Base-by-base conservation (phyloP, 1,140 invertebrate genomes). In the Thereuonema tuberculata region DNA sequence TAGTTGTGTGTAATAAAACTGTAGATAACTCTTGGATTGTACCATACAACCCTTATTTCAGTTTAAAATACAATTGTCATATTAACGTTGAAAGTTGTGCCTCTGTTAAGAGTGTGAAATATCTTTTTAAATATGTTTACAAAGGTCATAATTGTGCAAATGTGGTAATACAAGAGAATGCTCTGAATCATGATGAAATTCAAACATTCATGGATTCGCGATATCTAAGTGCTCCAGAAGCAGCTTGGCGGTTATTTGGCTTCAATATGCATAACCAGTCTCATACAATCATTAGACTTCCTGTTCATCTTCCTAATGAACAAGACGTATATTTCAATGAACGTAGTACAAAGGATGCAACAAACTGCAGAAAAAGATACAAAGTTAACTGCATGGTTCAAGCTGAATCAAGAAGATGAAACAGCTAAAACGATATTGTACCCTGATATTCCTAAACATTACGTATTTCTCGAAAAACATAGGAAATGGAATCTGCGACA, bases 71-170 rank as follows among this genome's bases (percentile, higher is more conserved):
- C 53, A 28, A 26, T 28, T 26, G 25, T n/a, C 48, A 9, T 50
- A 50, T 50, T 21, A 50, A 50, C 21, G 48, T 50, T 12, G 53
- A 55, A 55, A 28, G 24, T 29, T 55, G 53, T 55, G 26, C 24
- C 12, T 12, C 25, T 14, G 21, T 55, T 15, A 26, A 17, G 27
- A 28, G 25, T 29, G 53, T 55, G 14, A 55, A 55, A 29, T 55
- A 55, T 21, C 21, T 55, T 14, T 55, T 28, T 21, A 55, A 55
- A 23, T 28, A 55, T 29, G 28, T 55, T 17, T 28, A 26, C 28
- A 55, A 55, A 55, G 24, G 53, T 23, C 53, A 55, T 55, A 25
- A 55, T 55, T 29, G 23, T 26, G 53, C 53, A 27, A 50, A 50
- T 50, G 24, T 55, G 27, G 27, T 25, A 27, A 55, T 29, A 9